Conservation (phyloP, 2,113 vertebrate genomes). For the Rhizomys pruinosus region DNA sequence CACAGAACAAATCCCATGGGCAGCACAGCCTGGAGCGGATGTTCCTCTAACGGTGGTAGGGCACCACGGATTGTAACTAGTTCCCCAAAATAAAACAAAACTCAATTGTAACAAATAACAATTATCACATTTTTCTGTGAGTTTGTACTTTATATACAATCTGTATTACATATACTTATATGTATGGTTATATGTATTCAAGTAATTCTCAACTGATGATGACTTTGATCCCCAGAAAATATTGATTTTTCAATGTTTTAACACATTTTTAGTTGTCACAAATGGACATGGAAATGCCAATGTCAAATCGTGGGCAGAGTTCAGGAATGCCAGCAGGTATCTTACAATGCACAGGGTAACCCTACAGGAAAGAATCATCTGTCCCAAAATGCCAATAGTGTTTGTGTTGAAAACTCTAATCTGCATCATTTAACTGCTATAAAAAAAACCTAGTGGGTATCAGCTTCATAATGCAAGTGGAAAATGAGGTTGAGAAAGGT, state of each 20-base stretch:
- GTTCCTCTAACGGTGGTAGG: constrained; percentile 97
- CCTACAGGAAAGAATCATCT: neutral
- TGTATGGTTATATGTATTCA: neutral
- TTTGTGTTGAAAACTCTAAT: neutral
- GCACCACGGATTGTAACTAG: constrained; percentile 97
- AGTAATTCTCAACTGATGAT: neutral
- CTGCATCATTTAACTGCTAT: too few relatives aligned
- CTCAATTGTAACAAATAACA: constrained; percentile 27
- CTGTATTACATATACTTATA: neutral
- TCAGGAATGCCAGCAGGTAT: too few relatives aligned
- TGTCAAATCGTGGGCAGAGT: neutral
- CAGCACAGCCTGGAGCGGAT: constrained; percentile 97
- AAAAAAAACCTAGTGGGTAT: neutral
- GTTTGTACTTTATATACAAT: neutral
- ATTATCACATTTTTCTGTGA: neutral
- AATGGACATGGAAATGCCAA: neutral
- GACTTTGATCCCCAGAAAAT: neutral
- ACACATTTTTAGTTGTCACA: neutral
- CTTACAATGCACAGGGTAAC: neutral
- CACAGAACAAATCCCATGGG: constrained; percentile 97
- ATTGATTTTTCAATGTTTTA: neutral
- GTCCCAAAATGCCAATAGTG: neutral
- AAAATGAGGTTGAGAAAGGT: neutral
- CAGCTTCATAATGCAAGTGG: neutral
- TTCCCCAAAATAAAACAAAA: constrained; percentile 47